Conservation (phyloP, 2,888 invertebrate genomes). For the Monopis laevigella region DNA sequence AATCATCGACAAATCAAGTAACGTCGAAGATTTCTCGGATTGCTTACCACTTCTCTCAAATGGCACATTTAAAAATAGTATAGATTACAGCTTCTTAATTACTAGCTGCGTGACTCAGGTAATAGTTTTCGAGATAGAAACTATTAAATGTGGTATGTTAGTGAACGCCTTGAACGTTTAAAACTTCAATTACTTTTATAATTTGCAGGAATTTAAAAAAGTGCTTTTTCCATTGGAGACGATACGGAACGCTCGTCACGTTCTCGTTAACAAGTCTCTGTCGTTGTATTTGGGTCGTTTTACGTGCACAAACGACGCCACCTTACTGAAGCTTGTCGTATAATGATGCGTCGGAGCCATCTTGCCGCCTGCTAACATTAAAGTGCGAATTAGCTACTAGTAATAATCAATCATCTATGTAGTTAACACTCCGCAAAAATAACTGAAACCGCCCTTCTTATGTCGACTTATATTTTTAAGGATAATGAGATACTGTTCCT, state of each 20-base stretch:
- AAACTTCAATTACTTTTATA: conserved; percentile 1
- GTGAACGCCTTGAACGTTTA: not conserved
- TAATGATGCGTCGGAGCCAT: conserved; percentile 6
- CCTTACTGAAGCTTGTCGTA: conserved; percentile 9
- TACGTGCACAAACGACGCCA: conserved; percentile 2
- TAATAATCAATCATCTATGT: conserved; percentile 11
- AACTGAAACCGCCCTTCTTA: conserved; percentile 12
- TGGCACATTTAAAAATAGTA: conserved; percentile 37
- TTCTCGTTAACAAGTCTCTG: conserved; percentile 10
- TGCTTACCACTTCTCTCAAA: conserved; percentile 30
- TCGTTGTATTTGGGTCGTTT: conserved; percentile 1
- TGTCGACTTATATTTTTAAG: conserved; percentile 13
- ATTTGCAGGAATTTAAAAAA: conserved; percentile 8
- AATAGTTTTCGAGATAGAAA: conserved; percentile 9
- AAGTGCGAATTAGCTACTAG: conserved; percentile 14
- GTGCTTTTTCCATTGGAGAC: not conserved
- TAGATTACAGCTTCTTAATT: conserved; percentile 15
- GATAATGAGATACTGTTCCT: no score
- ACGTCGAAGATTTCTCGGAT: conserved; percentile 28
- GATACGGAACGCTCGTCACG: conserved; percentile 7
- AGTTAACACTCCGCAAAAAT: conserved; percentile 10
- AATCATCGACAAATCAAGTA: conserved; percentile 52
- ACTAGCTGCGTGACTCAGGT: not conserved
- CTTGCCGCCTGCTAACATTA: conserved; percentile 11
- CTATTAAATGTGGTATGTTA: not conserved